Conservation (phyloP, 2,888 invertebrate genomes). For the Drosophila paracracens region DNA sequence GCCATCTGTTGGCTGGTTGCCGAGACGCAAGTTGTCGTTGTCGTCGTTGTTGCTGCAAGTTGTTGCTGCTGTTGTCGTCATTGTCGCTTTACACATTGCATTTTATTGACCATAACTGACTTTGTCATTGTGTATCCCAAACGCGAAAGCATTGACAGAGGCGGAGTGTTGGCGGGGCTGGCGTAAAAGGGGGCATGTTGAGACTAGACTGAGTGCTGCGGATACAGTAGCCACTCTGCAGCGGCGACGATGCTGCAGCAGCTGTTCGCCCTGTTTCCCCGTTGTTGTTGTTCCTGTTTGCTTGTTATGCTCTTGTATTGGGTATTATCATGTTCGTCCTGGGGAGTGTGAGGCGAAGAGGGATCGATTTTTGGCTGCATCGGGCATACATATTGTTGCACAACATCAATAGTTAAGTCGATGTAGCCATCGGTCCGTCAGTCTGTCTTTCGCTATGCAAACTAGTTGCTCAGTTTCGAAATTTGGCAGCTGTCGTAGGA, state of each 20-base stretch:
- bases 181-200: too few relatives aligned
- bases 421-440: neutral
- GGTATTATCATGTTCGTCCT: neutral
- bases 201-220: neutral
- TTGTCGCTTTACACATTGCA: constrained; percentile 74
- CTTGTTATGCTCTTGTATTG: neutral
- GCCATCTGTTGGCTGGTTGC: constrained; percentile 61
- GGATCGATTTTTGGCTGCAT: neutral
- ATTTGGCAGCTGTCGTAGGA: neutral
- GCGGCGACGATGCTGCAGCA: constrained; percentile 37
- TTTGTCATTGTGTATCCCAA: constrained; percentile 69
- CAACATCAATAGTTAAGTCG: neutral
- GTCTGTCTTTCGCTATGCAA: neutral
- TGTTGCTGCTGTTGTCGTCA: constrained; percentile 31
- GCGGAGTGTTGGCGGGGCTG: too few relatives aligned
- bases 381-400: neutral
- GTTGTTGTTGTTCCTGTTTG: constrained; percentile 17
- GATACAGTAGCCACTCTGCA: constrained; percentile 27
- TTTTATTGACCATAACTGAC: constrained; percentile 81
- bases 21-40: constrained; percentile 15
- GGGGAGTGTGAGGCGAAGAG: neutral
- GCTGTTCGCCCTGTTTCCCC: constrained; percentile 41
- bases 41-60: neutral
- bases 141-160: constrained; percentile 12
- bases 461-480: neutral